Percentiles rank a stretch among this genome's conserved stretches.
phyloP scores from a whole-genome alignment of 2,888 invertebrate species.

The Drosophila borealis region DNA sequence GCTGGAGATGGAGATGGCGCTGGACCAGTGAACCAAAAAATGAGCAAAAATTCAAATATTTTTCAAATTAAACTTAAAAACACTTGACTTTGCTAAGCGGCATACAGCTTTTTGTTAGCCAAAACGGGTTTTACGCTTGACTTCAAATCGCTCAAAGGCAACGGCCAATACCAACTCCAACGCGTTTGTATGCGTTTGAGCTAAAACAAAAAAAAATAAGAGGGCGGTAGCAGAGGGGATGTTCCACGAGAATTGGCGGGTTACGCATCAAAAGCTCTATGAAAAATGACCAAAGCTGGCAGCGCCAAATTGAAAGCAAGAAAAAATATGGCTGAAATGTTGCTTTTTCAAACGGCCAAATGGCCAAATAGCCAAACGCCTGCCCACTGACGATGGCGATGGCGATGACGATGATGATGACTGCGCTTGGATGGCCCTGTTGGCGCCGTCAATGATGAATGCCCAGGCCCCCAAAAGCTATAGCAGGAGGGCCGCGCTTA shows the following conservation, averaged over 20 bases:
- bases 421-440: conserved; percentile 40
- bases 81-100: conserved; percentile 60
- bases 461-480: conserved; percentile 39
- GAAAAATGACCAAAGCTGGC: conserved; percentile 78
- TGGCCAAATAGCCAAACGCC: conserved; percentile 31
- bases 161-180: conserved; percentile 39
- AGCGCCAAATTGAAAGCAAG: conserved; percentile 77
- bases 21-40: conserved; percentile 73
- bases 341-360: conserved; percentile 75
- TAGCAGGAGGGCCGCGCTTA: conserved; percentile 51
- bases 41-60: conserved; percentile 81
- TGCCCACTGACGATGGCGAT: conserved; percentile 29
- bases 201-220: neutral
- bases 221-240: conserved; percentile 2
- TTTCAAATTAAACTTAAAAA: conserved; percentile 79
- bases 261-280: conserved; percentile 78
- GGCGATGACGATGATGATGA: conserved; percentile 47
- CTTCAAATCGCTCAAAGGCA: conserved; percentile 81
- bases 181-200: conserved; percentile 70
- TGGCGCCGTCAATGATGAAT: conserved; percentile 70
- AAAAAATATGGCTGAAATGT: conserved; percentile 79
- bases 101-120: conserved; percentile 50
- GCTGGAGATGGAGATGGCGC: conserved; percentile 13
- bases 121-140: conserved; percentile 80
- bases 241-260: conserved; percentile 53